A percentile compares a stretch with the other conserved stretches of the same genome.
Evolutionary conservation across 2,888 invertebrate species (phyloP).

Genomic region (Lymantria monacha): DNA sequence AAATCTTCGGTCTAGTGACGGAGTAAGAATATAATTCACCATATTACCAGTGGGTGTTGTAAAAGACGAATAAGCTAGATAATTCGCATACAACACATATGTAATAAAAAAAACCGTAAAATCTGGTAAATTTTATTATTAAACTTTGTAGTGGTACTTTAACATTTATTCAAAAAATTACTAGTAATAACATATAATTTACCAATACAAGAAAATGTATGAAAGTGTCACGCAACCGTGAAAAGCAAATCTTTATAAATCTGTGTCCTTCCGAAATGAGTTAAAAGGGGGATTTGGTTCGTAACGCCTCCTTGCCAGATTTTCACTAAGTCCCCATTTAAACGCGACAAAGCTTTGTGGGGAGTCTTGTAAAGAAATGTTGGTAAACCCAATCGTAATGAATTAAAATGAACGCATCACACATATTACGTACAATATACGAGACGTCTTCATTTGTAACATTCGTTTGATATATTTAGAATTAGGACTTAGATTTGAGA

Average conservation of each 20-base stretch:
- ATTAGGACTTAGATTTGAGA: too few species aligned
- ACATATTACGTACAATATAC: slow-evolving; percentile 6
- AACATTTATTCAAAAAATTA: too few species aligned
- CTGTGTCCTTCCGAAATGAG: slow-evolving; percentile 43
- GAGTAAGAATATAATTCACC: too few species aligned
- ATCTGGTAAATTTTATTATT: too few species aligned
- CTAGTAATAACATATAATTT: too few species aligned
- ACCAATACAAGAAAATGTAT: too few species aligned
- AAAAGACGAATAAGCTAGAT: too few species aligned
- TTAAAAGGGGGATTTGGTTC: slow-evolving; percentile 47
- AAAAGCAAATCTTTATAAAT: slow-evolving; percentile 54
- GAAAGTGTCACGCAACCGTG: slow-evolving; percentile 49
- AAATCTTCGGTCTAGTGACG: too few species aligned
- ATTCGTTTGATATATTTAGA: not conserved
- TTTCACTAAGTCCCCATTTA: slow-evolving; percentile 66
- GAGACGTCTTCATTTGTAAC: slow-evolving; percentile 7
- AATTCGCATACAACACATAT: too few species aligned
- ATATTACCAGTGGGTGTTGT: too few species aligned
- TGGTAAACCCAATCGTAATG: slow-evolving; percentile 25
- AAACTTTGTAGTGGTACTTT: too few species aligned
- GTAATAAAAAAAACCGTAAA: too few species aligned
- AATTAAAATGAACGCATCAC: slow-evolving; percentile 18
- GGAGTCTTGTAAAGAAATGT: slow-evolving; percentile 26
- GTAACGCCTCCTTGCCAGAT: slow-evolving; percentile 49
- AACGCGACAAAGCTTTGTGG: slow-evolving; percentile 53